A percentile compares a stretch with the other conserved stretches of the same genome.
These are phyloP conservation scores for Drosophila elegans DNA, from an alignment of 1,140 invertebrate species.

Conservation along the genomic window DNA sequence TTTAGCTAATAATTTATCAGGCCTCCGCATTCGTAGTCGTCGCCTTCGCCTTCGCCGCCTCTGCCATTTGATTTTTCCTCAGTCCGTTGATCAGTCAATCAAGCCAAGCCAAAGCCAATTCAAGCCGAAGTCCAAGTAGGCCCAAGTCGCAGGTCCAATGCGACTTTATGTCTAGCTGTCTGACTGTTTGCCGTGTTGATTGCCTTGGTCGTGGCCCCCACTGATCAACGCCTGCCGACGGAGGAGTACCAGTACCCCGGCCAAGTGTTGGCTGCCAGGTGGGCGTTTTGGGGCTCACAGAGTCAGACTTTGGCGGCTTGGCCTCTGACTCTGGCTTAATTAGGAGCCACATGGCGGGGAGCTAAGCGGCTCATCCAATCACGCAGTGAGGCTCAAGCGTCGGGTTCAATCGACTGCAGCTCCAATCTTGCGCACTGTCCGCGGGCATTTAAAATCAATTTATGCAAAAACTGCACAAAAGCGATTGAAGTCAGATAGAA, in stretches of 20 bases:
- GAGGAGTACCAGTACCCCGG: not conserved
- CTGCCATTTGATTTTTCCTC: slow-evolving; percentile 23
- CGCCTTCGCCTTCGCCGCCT: slow-evolving; percentile 20
- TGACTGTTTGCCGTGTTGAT: slow-evolving; percentile 59
- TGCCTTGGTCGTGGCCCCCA: slow-evolving; percentile 53
- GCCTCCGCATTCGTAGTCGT: slow-evolving; percentile 46
- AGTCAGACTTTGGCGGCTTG: slow-evolving; percentile 21
- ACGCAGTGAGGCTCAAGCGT: not conserved
- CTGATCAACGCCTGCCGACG: slow-evolving; percentile 40
- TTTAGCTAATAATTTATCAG: slow-evolving; percentile 80
- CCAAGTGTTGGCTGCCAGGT: slow-evolving; percentile 31
- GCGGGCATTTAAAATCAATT: slow-evolving; percentile 57
- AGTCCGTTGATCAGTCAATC: slow-evolving; percentile 74
- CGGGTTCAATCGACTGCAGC: slow-evolving; percentile 26
- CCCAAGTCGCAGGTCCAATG: slow-evolving; percentile 15
- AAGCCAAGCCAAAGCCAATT: slow-evolving; percentile 22
- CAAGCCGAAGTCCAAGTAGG: slow-evolving; percentile 16
- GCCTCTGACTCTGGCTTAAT: slow-evolving; percentile 50
- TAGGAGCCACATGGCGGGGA: slow-evolving; percentile 28
- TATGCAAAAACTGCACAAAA: slow-evolving; percentile 45
- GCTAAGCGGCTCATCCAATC: slow-evolving; percentile 22
- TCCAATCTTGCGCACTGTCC: slow-evolving; percentile 28
- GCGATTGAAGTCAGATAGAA: slow-evolving; percentile 25
- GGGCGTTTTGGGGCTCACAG: slow-evolving; percentile 23
- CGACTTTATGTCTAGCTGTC: slow-evolving; percentile 21